A percentile compares a stretch with the other conserved stretches of the same genome.
These are phyloP conservation scores for Psittacara wagleri DNA, from an alignment of 2,113 vertebrate species.

Conservation along the genomic window DNA sequence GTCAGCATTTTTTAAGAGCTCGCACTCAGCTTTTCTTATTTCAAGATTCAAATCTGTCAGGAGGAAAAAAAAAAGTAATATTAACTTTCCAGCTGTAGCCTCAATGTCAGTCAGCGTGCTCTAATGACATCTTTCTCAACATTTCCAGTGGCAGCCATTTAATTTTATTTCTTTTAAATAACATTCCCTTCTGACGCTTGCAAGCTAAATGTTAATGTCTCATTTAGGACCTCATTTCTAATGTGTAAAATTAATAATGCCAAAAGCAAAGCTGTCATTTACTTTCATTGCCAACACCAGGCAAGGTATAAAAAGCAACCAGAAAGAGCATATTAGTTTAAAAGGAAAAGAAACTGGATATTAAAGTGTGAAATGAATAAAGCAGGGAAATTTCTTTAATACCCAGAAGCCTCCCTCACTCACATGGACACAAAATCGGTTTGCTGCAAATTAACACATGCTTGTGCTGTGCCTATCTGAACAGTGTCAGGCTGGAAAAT, in stretches of 20 bases:
- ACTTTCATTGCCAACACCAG: not conserved
- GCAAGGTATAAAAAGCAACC: not conserved
- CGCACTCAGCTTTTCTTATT: not conserved
- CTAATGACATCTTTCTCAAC: not conserved
- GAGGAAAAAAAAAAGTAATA: not conserved
- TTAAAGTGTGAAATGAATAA: not conserved
- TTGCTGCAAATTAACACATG: not conserved
- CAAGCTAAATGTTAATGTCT: slow-evolving; percentile 3
- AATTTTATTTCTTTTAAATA: slow-evolving; percentile 16
- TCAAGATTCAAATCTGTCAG: not conserved
- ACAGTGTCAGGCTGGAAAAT: not conserved
- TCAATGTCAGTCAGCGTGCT: not conserved
- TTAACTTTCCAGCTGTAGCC: not conserved
- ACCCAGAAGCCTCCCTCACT: not conserved
- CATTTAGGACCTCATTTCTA: not conserved
- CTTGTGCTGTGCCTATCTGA: not conserved
- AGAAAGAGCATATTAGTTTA: not conserved
- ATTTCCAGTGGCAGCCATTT: not conserved
- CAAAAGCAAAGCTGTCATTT: not conserved
- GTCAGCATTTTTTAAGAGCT: not conserved
- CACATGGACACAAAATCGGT: not conserved
- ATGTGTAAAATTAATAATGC: not conserved
- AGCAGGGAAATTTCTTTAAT: not conserved
- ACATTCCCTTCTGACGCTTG: not conserved
- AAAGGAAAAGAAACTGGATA: not conserved